Evolutionary conservation across 2,113 vertebrate genomes (phyloP).

Genomic region (Seriola rivoliana): DNA sequence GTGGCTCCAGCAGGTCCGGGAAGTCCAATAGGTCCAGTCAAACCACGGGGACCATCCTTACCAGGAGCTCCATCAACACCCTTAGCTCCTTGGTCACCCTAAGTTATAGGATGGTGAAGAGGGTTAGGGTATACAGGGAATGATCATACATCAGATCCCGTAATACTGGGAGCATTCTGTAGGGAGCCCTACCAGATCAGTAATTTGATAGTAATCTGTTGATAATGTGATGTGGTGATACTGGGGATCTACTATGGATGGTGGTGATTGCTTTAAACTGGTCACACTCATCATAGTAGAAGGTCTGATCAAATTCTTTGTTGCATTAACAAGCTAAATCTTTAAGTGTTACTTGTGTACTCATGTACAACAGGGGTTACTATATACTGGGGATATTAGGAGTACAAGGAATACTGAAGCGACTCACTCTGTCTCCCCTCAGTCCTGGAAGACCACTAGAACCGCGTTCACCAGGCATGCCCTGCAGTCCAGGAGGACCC

Average conservation of each 20-base stretch:
- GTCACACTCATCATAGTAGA: background rate
- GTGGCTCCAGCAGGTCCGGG: constrained; percentile 92
- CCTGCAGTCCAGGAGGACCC: constrained; percentile 96
- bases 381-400: background rate
- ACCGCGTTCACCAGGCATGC: constrained; percentile 99
- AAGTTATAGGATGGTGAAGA: constrained; percentile 21
- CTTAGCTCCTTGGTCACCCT: constrained; percentile 96
- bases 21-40: constrained; percentile 96
- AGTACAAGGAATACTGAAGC: background rate
- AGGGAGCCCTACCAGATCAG: background rate
- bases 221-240: background rate
- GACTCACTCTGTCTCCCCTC: constrained; percentile 96
- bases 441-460: constrained; percentile 94
- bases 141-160: background rate
- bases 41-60: constrained; percentile 94
- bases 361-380: background rate
- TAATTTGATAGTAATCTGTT: background rate
- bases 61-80: constrained; percentile 92
- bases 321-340: background rate
- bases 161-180: background rate
- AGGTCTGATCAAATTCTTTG: background rate
- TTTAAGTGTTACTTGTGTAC: background rate
- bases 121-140: background rate
- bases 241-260: background rate
- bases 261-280: background rate